phyloP scores from a whole-genome alignment of 2,888 invertebrate genomes.

The Unio delphinus region DNA sequence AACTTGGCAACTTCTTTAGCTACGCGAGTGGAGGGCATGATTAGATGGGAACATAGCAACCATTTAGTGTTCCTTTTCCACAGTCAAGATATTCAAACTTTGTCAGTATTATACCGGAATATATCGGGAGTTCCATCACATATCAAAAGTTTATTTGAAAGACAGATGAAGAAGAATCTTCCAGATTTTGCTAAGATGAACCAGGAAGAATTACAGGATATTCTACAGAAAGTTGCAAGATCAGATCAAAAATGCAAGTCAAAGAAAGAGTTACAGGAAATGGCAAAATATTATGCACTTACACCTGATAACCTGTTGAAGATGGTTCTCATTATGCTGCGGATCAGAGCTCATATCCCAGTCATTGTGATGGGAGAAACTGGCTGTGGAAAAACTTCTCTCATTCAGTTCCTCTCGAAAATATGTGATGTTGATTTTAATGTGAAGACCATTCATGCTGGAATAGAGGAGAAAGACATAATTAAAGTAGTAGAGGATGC shows the following conservation, averaged over 20 bases:
- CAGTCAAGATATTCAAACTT: constrained; percentile 41
- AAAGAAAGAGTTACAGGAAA: constrained; percentile 6
- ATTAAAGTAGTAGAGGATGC: constrained; percentile 11
- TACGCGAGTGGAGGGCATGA: constrained; percentile 40
- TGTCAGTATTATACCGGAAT: constrained; percentile 40
- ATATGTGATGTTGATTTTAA: constrained; percentile 40
- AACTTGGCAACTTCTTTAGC: constrained; percentile 14
- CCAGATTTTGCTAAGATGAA: constrained; percentile 20
- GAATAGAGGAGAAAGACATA: constrained; percentile 29
- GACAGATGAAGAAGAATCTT: constrained; percentile 37
- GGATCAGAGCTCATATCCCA: constrained; percentile 42
- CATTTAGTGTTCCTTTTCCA: constrained; percentile 49
- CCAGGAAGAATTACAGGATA: constrained; percentile 23
- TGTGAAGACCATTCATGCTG: constrained; percentile 51
- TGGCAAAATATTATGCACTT: constrained; percentile 37
- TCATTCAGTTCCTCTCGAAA: constrained; percentile 41
- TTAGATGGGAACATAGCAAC: constrained; percentile 49
- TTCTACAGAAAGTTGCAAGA: constrained; percentile 31
- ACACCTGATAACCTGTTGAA: constrained; percentile 55
- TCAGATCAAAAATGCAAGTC: constrained; percentile 13
- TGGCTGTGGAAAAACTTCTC: constrained; percentile 57
- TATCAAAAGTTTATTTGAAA: constrained; percentile 39
- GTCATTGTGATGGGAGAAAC: constrained; percentile 59
- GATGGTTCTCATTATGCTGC: constrained; percentile 47
- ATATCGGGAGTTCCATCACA: constrained; percentile 26